Evolutionary conservation across 2,797 vertebrate genomes (phyloP).

Genomic region (Pangasius djambal): DNA sequence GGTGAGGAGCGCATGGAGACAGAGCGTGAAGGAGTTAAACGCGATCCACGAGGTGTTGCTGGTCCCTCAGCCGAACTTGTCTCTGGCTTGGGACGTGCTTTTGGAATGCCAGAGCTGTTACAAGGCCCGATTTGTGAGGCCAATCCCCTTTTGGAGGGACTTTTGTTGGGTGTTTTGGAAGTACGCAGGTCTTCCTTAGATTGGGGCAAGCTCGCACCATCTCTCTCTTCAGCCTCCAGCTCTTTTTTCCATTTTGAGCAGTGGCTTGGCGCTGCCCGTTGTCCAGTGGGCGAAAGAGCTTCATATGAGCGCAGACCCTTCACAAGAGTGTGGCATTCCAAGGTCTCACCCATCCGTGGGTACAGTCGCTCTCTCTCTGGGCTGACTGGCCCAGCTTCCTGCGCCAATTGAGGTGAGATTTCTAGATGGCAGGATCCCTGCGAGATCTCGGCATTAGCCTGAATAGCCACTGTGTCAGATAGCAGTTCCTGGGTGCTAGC

Average conservation of each 20-base stretch:
- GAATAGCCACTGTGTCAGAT: conserved; percentile 58
- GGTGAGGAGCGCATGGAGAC: conserved; percentile 64
- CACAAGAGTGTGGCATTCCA: conserved; percentile 82
- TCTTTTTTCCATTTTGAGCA: conserved; percentile 86
- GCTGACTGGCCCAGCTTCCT: conserved; percentile 61
- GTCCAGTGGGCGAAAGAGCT: conserved; percentile 64
- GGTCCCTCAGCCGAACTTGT: conserved; percentile 49
- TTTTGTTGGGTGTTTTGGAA: conserved; percentile 66
- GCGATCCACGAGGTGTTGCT: conserved; percentile 48
- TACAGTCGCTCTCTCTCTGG: conserved; percentile 61
- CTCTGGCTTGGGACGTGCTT: conserved; percentile 70
- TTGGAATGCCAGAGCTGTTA: conserved; percentile 64
- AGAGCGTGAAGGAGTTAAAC: conserved; percentile 60
- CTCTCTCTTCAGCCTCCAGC: conserved; percentile 67
- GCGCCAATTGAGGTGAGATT: conserved; percentile 61
- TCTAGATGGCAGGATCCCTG: conserved; percentile 64
- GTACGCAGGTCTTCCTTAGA: conserved; percentile 67
- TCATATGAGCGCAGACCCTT: conserved; percentile 79
- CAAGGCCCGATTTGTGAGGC: conserved; percentile 60
- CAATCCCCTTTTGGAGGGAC: conserved; percentile 70
- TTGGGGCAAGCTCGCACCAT: conserved; percentile 47
- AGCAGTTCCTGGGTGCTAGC: conserved; percentile 48
- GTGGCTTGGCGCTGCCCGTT: conserved; percentile 71
- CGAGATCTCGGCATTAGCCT: conserved; percentile 61
- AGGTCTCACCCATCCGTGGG: conserved; percentile 71